A percentile compares a stretch with the other conserved stretches of the same genome.
These are phyloP conservation scores for Simalia tracyae DNA, from an alignment of 2,797 vertebrate species.

Conservation along the genomic window DNA sequence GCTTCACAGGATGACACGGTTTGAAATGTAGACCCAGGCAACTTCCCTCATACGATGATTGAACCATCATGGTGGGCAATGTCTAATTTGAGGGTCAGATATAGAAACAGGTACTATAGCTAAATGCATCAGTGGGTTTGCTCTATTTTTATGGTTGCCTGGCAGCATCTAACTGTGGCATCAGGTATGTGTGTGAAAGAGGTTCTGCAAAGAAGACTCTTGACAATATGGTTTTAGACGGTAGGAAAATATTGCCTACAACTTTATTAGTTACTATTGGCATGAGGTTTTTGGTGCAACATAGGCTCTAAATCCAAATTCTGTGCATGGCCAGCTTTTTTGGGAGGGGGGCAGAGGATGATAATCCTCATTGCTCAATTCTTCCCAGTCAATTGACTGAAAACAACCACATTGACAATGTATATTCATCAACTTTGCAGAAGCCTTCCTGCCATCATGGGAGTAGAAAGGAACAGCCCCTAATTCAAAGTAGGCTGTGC, in stretches of 20 bases:
- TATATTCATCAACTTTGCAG: neutral
- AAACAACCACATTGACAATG: neutral
- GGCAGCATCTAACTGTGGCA: neutral
- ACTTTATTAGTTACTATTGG: neutral
- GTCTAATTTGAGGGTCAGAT: neutral
- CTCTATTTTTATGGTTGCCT: neutral
- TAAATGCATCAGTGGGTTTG: neutral
- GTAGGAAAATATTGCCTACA: neutral
- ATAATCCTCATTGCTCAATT: neutral
- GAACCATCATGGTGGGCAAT: neutral
- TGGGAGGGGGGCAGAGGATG: neutral
- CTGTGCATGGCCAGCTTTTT: neutral
- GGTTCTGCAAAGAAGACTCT: neutral
- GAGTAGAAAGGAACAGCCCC: neutral
- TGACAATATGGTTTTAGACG: neutral
- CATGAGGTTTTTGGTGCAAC: neutral
- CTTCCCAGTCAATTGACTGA: neutral
- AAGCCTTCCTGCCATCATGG: neutral
- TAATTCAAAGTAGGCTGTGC: neutral
- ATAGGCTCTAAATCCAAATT: neutral
- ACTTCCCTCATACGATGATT: slow-evolving; percentile 36
- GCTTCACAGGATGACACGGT: slow-evolving; percentile 40
- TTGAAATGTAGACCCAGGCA: slow-evolving; percentile 32
- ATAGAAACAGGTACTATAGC: neutral
- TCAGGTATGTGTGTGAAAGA: neutral